These are phyloP conservation scores for Anguilla megastoma DNA, from an alignment of 2,797 vertebrate genomes.

Conservation along the genomic window DNA sequence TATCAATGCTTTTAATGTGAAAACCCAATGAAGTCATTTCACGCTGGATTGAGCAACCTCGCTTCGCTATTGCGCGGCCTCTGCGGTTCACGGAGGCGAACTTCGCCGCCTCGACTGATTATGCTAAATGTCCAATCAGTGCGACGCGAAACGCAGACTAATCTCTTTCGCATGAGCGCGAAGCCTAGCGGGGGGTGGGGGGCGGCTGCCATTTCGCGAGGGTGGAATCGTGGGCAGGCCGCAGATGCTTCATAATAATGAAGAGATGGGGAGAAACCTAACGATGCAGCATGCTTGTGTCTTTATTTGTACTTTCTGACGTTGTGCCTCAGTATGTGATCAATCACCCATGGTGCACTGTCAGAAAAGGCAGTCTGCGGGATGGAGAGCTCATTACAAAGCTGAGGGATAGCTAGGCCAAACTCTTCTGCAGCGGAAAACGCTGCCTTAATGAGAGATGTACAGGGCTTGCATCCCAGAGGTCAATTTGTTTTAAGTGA, in stretches of 20 bases:
- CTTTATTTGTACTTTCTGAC: background rate
- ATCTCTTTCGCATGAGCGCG: constrained; percentile 11
- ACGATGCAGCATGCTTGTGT: background rate
- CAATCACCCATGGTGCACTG: background rate
- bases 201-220: background rate
- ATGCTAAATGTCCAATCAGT: constrained; percentile 25
- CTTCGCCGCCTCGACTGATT: constrained; percentile 32
- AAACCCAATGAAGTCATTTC: constrained; percentile 81
- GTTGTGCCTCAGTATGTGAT: background rate
- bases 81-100: constrained; percentile 58
- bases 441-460: constrained; percentile 27
- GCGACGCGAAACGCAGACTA: constrained; percentile 19
- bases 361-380: background rate
- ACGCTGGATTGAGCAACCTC: constrained; percentile 77
- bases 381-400: constrained; percentile 18
- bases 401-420: background rate
- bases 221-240: background rate
- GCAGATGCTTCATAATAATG: background rate
- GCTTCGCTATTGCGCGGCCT: constrained; percentile 71
- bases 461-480: constrained; percentile 1
- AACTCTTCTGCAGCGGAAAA: background rate
- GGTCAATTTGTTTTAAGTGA: constrained; percentile 13
- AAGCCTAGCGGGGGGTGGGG: background rate
- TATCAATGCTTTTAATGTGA: constrained; percentile 77
- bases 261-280: background rate